Evolutionary conservation across 2,888 invertebrate species (phyloP).

Genomic region (Drosophila nr. perissopoda): DNA sequence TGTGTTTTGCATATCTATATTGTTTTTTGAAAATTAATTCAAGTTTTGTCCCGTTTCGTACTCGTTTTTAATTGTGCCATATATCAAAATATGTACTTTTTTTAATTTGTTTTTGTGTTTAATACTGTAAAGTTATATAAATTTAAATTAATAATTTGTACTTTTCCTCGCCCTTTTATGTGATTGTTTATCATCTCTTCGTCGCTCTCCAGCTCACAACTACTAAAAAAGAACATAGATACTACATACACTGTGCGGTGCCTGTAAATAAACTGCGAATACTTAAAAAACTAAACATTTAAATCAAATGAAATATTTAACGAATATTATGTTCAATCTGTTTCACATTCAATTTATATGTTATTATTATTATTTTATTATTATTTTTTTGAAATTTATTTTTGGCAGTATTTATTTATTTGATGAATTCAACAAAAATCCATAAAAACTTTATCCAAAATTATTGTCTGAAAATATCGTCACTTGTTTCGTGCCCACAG

Average conservation of each 20-base stretch:
- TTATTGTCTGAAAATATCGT: conserved; percentile 16
- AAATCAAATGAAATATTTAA: conserved; percentile 83
- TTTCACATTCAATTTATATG: conserved; percentile 19
- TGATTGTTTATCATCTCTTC: conserved; percentile 54
- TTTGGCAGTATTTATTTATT: conserved; percentile 39
- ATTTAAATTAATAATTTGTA: conserved; percentile 41
- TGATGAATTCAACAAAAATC: conserved; percentile 6
- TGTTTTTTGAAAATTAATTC: conserved; percentile 21
- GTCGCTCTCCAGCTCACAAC: conserved; percentile 56
- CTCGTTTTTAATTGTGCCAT: conserved; percentile 1
- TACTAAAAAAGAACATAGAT: conserved; percentile 75
- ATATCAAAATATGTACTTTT: conserved; percentile 8
- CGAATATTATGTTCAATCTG: conserved; percentile 72
- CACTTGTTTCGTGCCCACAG: conserved; percentile 76
- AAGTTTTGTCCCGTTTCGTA: conserved; percentile 9
- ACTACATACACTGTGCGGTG: conserved; percentile 81
- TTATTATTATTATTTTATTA: neutral
- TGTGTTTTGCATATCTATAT: conserved; percentile 52
- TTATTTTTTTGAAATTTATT: conserved; percentile 9
- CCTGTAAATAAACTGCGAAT: conserved; percentile 83
- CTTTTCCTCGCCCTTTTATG: conserved; percentile 41
- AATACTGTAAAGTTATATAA: conserved; percentile 14
- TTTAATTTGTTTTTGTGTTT: conserved; percentile 27
- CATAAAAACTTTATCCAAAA: conserved; percentile 7
- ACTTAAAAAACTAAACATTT: conserved; percentile 47